Base-by-base conservation (phyloP, 2,888 invertebrate genomes). In the Erebia ligea region DNA sequence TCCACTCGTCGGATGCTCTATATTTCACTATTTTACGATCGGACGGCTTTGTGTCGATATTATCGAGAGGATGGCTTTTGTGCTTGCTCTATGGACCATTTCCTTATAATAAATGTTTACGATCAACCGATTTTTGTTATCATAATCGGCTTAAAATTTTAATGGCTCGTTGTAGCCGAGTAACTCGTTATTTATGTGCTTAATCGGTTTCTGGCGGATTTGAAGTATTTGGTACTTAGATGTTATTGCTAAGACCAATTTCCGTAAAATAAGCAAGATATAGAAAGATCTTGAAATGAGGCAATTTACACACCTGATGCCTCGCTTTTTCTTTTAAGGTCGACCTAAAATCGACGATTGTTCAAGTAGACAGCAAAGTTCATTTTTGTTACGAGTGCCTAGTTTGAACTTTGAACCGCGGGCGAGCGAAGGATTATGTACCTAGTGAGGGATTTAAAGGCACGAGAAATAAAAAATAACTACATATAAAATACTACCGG, bases 1-100 rank as follows among this genome's bases (percentile, higher is more conserved):
- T 58, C 45, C 1, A n/a, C 45, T 25, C 73, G 74, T 74, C 65
- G 34, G 61, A 68, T 57, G 62, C 67, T 59, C 61, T 59, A 61
- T 66, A 70, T 66, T 67, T 75, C 71, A 76, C 71, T 52, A 61
- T 34, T 56, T 66, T 40, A 56, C 52, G 64, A 52, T 64, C 25
- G 40, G 42, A 58, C 34, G n/a, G 57, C 58, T 50, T 48, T 58
- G 48, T 67, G 58, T 58, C 40, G 52, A 54, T 45, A 45, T 45
- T 15, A 62, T 62, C 62, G 48, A 45, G 48, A 62, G 21, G 48
- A 48, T 25, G 48, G 48, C 45, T 45, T 21, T 56, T 45, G 66
- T 61, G 42, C 45, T 48, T 62, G 34, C 45, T 63, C 11, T 17
- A 11, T 67, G 58, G 45, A 59, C 48, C 34, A 54, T 48, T 34